phyloP scores from a whole-genome alignment of 2,797 vertebrate genomes.

The Steatocranus sp. region DNA sequence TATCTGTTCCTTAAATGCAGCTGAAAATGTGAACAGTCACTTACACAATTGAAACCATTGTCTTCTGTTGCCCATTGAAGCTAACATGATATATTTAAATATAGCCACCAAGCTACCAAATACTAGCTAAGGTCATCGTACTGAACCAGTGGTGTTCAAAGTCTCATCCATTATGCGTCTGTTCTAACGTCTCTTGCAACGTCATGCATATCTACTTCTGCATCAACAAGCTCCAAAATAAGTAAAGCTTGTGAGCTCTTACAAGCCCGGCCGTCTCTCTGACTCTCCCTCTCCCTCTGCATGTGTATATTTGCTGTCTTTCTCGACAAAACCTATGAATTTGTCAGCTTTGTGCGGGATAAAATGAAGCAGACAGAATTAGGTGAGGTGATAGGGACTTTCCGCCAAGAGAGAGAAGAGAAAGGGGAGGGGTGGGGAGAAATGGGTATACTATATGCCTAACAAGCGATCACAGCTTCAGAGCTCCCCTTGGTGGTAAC shows the following conservation, averaged over 20 bases:
- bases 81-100: not conserved
- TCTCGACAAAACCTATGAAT: constrained; percentile 50
- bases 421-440: not conserved
- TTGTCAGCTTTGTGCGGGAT: constrained; percentile 59
- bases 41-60: not conserved
- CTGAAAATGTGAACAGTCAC: not conserved
- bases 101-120: not conserved
- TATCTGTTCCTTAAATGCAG: not conserved
- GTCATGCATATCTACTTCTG: constrained; percentile 22
- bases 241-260: constrained; percentile 23
- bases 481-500: constrained; percentile 67
- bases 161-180: constrained; percentile 17
- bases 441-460: not conserved
- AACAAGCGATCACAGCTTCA: constrained; percentile 31
- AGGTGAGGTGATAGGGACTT: constrained; percentile 57
- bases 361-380: constrained; percentile 69
- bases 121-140: not conserved
- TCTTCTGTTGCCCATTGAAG: not conserved
- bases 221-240: constrained; percentile 39
- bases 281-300: not conserved
- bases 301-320: constrained; percentile 28
- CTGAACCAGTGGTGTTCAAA: not conserved
- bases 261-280: not conserved
- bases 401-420: constrained; percentile 17
- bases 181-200: constrained; percentile 12